These are phyloP conservation scores for Odocoileus hemionus DNA, from an alignment of 2,113 vertebrate species.

Conservation along the genomic window DNA sequence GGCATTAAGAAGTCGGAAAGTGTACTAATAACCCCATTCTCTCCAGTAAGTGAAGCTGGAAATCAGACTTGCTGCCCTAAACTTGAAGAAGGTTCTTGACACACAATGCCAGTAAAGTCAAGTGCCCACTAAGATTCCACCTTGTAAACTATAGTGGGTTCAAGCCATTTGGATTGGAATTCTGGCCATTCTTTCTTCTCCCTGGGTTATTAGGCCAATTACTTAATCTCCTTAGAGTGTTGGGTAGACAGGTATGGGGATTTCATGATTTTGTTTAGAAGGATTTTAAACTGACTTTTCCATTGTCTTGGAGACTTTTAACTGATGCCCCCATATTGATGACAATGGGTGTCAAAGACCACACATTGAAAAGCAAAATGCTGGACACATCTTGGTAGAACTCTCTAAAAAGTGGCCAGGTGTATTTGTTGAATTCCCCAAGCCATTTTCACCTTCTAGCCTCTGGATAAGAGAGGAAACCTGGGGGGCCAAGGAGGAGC, in stretches of 20 bases:
- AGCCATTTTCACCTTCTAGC: not conserved
- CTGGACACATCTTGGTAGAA: not conserved
- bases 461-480: not conserved
- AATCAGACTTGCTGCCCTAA: not conserved
- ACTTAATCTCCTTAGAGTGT: not conserved
- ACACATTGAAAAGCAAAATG: not conserved
- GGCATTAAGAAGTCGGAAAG: not conserved
- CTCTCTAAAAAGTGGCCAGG: not conserved
- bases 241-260: not conserved
- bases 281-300: not conserved
- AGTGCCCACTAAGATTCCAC: not conserved
- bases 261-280: not conserved
- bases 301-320: not conserved
- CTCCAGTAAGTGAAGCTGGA: not conserved
- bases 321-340: not conserved
- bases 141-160: not conserved
- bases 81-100: not conserved
- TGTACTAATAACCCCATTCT: not conserved
- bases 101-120: not conserved
- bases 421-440: not conserved
- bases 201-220: not conserved
- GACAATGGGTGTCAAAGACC: not conserved
- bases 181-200: not conserved
- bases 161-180: not conserved
- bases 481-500: accelerated